Evolutionary conservation across 2,888 invertebrate genomes (phyloP).

Genomic region (Spodoptera exigua): DNA sequence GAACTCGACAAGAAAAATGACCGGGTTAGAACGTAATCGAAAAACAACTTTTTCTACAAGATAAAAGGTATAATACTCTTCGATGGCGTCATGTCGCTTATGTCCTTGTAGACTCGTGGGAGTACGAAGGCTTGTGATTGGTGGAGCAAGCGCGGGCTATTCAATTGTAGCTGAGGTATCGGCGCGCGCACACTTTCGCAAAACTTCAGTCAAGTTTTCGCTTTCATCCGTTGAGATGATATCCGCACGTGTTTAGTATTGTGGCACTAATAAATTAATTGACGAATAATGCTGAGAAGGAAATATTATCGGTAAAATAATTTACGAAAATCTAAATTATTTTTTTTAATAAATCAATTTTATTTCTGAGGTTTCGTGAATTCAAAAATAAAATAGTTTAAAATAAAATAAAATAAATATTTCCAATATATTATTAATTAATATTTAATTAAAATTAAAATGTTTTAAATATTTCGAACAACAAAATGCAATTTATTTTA

Average conservation of each 20-base stretch:
- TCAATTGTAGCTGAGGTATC: conserved; percentile 79
- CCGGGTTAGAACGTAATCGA: conserved; percentile 23
- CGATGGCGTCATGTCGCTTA: conserved; percentile 65
- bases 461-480: too few relatives aligned
- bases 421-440: background rate
- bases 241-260: conserved; percentile 68
- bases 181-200: conserved; percentile 84
- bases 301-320: conserved; percentile 54
- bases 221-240: conserved; percentile 81
- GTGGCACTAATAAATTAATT: conserved; percentile 40
- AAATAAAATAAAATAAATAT: background rate
- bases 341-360: background rate
- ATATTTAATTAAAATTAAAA: background rate
- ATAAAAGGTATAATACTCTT: conserved; percentile 64
- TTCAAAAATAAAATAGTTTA: background rate
- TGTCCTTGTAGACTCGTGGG: conserved; percentile 79
- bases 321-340: background rate
- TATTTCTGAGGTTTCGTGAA: background rate
- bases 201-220: conserved; percentile 79
- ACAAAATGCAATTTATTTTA: background rate
- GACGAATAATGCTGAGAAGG: conserved; percentile 45
- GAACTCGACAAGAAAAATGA: conserved; percentile 59
- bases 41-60: conserved; percentile 21
- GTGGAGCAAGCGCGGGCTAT: conserved; percentile 77
- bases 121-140: conserved; percentile 74